Conservation (phyloP, 2,797 vertebrate genomes). For the Acanthis flammea region DNA sequence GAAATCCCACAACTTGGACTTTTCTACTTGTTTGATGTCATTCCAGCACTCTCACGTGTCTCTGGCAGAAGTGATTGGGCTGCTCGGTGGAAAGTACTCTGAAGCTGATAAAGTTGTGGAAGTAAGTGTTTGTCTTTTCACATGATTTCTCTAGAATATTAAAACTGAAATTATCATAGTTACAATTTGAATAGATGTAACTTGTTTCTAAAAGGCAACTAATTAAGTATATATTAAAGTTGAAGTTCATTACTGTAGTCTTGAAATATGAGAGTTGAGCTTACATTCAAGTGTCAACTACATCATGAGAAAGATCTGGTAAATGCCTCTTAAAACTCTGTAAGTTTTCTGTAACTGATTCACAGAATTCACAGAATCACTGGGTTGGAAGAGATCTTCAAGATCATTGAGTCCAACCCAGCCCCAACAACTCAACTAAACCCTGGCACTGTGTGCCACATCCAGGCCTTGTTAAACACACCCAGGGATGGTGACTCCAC, state of each 20-base stretch:
- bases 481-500: neutral
- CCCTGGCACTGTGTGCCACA: neutral
- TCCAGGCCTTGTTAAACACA: neutral
- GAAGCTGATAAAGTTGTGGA: conserved; percentile 84
- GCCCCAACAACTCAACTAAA: neutral
- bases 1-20: neutral
- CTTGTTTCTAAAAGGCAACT: neutral
- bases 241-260: neutral
- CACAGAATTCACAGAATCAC: neutral
- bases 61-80: conserved; percentile 92
- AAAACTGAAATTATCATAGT: neutral
- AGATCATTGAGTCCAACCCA: neutral
- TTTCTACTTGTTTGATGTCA: neutral
- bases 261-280: neutral
- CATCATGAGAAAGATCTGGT: neutral
- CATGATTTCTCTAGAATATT: neutral
- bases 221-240: neutral
- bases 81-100: conserved; percentile 89
- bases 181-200: neutral
- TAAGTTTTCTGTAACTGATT: neutral
- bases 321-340: neutral
- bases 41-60: conserved; percentile 93
- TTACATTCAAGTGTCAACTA: neutral
- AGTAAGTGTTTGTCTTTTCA: conserved; percentile 72
- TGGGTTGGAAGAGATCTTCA: neutral